Conservation (phyloP, 2,113 vertebrate species). For the Tetrao urogallus region DNA sequence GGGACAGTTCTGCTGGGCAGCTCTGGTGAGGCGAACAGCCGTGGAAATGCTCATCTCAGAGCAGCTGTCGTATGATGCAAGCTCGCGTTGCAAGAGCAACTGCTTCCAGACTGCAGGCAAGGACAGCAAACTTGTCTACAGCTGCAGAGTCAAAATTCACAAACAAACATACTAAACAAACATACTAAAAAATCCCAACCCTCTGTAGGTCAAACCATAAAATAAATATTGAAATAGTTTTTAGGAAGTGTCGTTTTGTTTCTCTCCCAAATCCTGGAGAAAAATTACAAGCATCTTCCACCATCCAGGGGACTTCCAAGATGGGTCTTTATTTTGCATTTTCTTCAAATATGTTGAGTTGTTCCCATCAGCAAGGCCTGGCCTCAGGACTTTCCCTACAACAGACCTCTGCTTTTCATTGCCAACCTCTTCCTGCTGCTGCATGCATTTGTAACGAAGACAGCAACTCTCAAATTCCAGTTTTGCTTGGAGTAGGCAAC, state of each 20-base stretch:
- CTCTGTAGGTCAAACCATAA: not conserved
- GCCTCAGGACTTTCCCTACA: not conserved
- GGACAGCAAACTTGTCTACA: not conserved
- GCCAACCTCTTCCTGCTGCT: not conserved
- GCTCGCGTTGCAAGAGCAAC: not conserved
- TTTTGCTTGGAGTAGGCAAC: not conserved
- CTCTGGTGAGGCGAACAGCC: not conserved
- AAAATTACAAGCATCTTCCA: not conserved
- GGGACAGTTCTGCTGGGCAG: not conserved
- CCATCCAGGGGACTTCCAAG: not conserved
- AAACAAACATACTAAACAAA: not conserved
- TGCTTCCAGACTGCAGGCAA: not conserved
- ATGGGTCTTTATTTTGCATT: not conserved
- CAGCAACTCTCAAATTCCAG: not conserved
- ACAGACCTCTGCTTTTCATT: not conserved
- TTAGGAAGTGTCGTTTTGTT: not conserved
- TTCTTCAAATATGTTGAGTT: not conserved
- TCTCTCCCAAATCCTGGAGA: not conserved
- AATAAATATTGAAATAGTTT: fast-evolving
- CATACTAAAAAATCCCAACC: not conserved
- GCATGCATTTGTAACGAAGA: not conserved
- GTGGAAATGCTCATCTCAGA: fast-evolving
- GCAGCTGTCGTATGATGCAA: not conserved
- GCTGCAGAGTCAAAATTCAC: not conserved
- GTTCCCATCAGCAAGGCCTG: not conserved